A percentile compares a stretch with the other conserved stretches of the same genome.
Conservation (phyloP, 2,888 invertebrate species). For the Lydus trimaculatus region DNA sequence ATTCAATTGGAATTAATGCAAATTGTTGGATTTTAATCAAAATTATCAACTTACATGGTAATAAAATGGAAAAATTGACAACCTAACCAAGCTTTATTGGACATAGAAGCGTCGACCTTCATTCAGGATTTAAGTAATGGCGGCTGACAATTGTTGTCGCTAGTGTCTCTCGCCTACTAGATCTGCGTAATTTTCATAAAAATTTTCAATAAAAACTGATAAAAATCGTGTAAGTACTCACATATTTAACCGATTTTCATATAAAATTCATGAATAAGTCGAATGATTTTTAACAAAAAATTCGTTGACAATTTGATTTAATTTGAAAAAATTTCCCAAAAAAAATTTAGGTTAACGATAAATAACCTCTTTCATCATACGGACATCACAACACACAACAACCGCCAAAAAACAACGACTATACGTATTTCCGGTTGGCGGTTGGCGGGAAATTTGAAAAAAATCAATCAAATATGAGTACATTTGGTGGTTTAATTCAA, state of each 20-base stretch:
- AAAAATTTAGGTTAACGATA: conserved; percentile 59
- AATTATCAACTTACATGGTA: conserved; percentile 51
- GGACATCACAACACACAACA: conserved; percentile 45
- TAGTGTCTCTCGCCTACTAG: not conserved
- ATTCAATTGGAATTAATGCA: conserved; percentile 13
- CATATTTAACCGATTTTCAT: not conserved
- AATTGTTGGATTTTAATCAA: conserved; percentile 17
- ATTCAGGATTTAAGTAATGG: conserved; percentile 51
- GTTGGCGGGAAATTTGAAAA: conserved; percentile 41
- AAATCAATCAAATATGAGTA: conserved; percentile 60
- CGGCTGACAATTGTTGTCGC: conserved; percentile 43
- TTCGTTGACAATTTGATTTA: not conserved
- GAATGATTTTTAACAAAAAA: not conserved
- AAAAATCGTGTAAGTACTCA: not conserved
- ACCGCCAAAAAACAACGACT: conserved; percentile 54
- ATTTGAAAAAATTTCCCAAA: conserved; percentile 11
- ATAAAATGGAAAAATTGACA: conserved; percentile 52
- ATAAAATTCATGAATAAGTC: not conserved
- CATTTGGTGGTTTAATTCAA: conserved; percentile 66
- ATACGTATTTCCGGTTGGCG: conserved; percentile 39
- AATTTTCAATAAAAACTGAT: not conserved
- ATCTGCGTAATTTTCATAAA: not conserved
- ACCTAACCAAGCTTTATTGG: conserved; percentile 60
- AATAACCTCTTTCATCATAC: conserved; percentile 50
- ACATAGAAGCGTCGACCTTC: conserved; percentile 57